These are phyloP conservation scores for Ephialtes manifestator DNA, from an alignment of 2,888 invertebrate species.

Conservation along the genomic window DNA sequence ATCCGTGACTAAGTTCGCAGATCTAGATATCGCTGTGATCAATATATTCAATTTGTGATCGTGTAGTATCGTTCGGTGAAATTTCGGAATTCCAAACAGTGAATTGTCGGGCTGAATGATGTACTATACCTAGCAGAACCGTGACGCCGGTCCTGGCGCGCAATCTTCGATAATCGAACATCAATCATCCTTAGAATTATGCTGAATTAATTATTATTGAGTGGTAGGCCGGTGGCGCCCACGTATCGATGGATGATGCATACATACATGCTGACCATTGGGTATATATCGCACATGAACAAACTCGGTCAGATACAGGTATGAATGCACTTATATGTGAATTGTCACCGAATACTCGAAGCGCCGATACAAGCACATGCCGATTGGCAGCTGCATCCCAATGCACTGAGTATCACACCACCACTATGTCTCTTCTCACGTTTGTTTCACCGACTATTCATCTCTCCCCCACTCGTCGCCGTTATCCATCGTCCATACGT, in stretches of 20 bases:
- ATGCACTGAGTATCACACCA: constrained; percentile 24
- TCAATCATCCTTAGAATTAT: constrained; percentile 79
- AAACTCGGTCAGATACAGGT: constrained; percentile 28
- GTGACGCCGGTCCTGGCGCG: constrained; percentile 63
- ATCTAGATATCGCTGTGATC: constrained; percentile 4
- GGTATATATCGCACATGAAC: not conserved
- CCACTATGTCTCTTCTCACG: constrained; percentile 19
- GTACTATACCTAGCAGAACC: constrained; percentile 29
- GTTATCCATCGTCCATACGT: constrained; percentile 24
- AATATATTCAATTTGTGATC: constrained; percentile 29
- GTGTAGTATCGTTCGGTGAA: constrained; percentile 38
- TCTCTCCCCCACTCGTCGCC: constrained; percentile 10
- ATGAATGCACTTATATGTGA: constrained; percentile 29
- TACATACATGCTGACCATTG: not conserved
- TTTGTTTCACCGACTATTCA: constrained; percentile 5
- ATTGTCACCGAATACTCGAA: constrained; percentile 39
- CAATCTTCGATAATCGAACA: constrained; percentile 77
- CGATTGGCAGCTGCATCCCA: constrained; percentile 65
- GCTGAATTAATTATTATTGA: constrained; percentile 78
- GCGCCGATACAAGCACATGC: constrained; percentile 51
- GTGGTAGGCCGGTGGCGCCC: constrained; percentile 65
- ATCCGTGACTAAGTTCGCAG: not conserved
- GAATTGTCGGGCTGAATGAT: constrained; percentile 19
- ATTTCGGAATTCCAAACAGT: constrained; percentile 39
- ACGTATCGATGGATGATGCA: constrained; percentile 44